These are phyloP conservation scores for Palaemon carinicauda DNA, from an alignment of 1,140 invertebrate genomes.

Conservation along the genomic window DNA sequence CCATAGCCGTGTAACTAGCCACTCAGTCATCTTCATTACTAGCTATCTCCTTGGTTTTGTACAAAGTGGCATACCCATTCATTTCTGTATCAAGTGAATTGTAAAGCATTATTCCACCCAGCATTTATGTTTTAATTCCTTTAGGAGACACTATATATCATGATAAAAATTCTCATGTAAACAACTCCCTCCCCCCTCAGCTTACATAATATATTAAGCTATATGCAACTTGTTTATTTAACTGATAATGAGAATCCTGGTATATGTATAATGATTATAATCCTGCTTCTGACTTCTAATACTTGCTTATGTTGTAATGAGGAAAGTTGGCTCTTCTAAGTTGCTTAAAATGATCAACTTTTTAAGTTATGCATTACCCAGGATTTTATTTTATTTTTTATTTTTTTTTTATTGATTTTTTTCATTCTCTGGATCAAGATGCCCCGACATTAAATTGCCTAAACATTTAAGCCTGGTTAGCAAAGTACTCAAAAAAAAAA, in stretches of 20 bases:
- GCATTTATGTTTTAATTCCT: slow-evolving; percentile 50
- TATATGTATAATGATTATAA: slow-evolving; percentile 42
- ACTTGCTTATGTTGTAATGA: not conserved
- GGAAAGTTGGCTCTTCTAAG: not conserved
- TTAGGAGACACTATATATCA: slow-evolving; percentile 48
- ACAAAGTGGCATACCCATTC: slow-evolving; percentile 45
- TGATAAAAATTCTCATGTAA: slow-evolving; percentile 41
- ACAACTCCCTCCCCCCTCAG: slow-evolving; percentile 33
- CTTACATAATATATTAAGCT: slow-evolving; percentile 56
- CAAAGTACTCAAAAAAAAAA: not conserved
- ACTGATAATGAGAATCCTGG: slow-evolving; percentile 45
- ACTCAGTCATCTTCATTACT: slow-evolving; percentile 43
- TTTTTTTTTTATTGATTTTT: slow-evolving; percentile 44
- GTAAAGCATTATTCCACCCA: slow-evolving; percentile 35
- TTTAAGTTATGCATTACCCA: slow-evolving; percentile 46
- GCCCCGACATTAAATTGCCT: slow-evolving; percentile 30
- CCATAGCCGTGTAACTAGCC: slow-evolving; percentile 40
- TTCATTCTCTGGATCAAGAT: slow-evolving; percentile 52
- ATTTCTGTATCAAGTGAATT: slow-evolving; percentile 42
- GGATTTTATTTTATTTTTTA: slow-evolving; percentile 43
- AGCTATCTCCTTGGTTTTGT: slow-evolving; percentile 43
- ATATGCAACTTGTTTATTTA: slow-evolving; percentile 35
- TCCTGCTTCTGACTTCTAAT: not conserved
- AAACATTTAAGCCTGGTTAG: slow-evolving; percentile 4
- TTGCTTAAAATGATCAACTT: not conserved